Conservation (phyloP, 2,797 vertebrate genomes). For the Dallia pectoralis region DNA sequence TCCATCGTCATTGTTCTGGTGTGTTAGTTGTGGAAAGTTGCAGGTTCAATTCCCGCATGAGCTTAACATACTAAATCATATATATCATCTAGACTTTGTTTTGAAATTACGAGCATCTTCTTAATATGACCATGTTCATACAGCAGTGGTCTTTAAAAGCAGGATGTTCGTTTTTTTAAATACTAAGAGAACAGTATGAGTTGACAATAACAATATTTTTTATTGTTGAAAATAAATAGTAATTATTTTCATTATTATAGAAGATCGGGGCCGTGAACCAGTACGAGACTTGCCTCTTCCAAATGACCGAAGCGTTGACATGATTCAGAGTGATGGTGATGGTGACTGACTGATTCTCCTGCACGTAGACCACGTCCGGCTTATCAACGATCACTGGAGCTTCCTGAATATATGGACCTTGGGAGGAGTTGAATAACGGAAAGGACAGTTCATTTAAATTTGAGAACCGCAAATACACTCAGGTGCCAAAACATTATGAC, state of each 20-base stretch:
- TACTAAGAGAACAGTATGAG: too few species aligned
- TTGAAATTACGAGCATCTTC: background rate
- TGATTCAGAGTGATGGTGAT: slow-evolving; percentile 91
- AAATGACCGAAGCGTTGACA: slow-evolving; percentile 83
- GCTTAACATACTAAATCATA: background rate
- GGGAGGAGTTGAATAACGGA: slow-evolving; percentile 19
- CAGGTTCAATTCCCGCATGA: background rate
- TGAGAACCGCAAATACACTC: too few species aligned
- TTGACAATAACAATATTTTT: too few species aligned
- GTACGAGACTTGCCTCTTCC: slow-evolving; percentile 83
- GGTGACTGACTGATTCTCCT: slow-evolving; percentile 87
- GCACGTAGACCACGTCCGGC: slow-evolving; percentile 88
- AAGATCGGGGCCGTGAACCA: background rate
- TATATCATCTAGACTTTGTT: background rate
- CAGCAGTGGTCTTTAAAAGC: background rate
- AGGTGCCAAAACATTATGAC: too few species aligned
- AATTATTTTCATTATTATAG: background rate
- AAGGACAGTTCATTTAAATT: background rate
- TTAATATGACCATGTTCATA: background rate
- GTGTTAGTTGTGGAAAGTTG: background rate
- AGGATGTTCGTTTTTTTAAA: background rate
- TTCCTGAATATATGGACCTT: slow-evolving; percentile 88
- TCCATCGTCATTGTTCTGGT: background rate
- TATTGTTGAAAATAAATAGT: too few species aligned
- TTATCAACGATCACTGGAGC: slow-evolving; percentile 87